Conservation (phyloP, 2,888 invertebrate species). For the Eristalis pertinax region DNA sequence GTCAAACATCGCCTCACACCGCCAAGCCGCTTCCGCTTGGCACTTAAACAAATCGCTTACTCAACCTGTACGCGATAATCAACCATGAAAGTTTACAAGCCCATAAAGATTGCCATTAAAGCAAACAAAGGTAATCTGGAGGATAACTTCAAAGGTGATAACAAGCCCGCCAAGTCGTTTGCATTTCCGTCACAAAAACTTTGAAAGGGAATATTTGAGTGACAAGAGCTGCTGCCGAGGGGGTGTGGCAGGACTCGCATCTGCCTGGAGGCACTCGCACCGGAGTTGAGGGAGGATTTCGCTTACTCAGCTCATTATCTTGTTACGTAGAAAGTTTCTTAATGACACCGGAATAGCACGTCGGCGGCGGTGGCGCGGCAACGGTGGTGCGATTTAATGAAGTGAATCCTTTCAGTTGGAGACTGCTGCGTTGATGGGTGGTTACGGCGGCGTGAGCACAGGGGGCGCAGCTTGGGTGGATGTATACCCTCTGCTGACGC, state of each 20-base stretch:
- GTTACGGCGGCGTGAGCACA: background rate
- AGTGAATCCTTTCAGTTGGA: slow-evolving; percentile 48
- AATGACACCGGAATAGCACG: slow-evolving; percentile 1
- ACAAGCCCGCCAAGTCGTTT: slow-evolving; percentile 32
- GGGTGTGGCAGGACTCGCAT: background rate
- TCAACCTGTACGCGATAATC: slow-evolving; percentile 65
- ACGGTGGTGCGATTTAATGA: slow-evolving; percentile 30
- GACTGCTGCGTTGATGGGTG: background rate
- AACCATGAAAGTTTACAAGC: slow-evolving; percentile 66
- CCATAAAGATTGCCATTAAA: slow-evolving; percentile 69
- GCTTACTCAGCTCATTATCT: slow-evolving; percentile 57
- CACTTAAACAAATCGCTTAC: slow-evolving; percentile 36
- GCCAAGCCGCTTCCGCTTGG: background rate
- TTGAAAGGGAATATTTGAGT: slow-evolving; percentile 63
- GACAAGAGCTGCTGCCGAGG: slow-evolving; percentile 38
- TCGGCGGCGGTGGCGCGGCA: background rate
- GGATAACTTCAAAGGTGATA: slow-evolving; percentile 71
- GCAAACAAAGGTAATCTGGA: slow-evolving; percentile 63
- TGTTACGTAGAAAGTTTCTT: slow-evolving; percentile 20
- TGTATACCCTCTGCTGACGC: background rate
- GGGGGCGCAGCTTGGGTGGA: background rate
- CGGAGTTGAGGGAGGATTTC: slow-evolving; percentile 22
- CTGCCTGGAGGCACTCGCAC: slow-evolving; percentile 40
- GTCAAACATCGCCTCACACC: background rate
- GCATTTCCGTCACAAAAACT: slow-evolving; percentile 2